Conservation (phyloP, 1,140 invertebrate genomes). For the Drosophila jambulina region DNA sequence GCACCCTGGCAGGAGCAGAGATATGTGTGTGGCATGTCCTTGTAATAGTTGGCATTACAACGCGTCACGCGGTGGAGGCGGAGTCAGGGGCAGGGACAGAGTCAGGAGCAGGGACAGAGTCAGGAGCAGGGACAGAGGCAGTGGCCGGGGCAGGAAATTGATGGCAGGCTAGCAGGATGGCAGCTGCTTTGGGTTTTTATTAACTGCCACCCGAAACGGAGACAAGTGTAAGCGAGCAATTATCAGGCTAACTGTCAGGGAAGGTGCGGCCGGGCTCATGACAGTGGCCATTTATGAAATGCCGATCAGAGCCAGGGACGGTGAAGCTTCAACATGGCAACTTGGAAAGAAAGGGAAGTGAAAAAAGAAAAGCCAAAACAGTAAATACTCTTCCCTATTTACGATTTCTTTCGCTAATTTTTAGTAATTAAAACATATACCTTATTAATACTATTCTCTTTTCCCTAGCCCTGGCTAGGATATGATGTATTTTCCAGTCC, state of each 20-base stretch:
- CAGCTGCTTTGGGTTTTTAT: slow-evolving; percentile 60
- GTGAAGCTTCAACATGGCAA: not conserved
- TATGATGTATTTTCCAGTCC: not conserved
- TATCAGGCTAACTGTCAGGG: slow-evolving; percentile 38
- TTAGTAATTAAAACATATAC: not conserved
- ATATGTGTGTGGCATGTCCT: slow-evolving; percentile 44
- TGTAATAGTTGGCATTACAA: slow-evolving; percentile 62
- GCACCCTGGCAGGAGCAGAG: not conserved
- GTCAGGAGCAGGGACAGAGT: not conserved
- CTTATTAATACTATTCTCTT: not conserved
- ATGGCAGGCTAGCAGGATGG: slow-evolving; percentile 40
- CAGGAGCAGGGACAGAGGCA: not conserved
- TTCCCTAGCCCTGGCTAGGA: not conserved
- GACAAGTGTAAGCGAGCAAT: slow-evolving; percentile 50
- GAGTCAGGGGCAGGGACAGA: not conserved
- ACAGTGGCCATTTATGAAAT: slow-evolving; percentile 23
- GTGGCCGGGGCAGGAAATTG: slow-evolving; percentile 24
- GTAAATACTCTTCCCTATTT: not conserved
- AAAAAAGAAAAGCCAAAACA: not conserved
- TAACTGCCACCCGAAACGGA: slow-evolving; percentile 48
- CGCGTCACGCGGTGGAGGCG: slow-evolving; percentile 24
- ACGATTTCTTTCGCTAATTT: not conserved
- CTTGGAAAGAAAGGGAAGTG: too few relatives aligned
- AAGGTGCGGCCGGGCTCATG: slow-evolving; percentile 10
- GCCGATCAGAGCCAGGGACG: not conserved